Evolutionary conservation across 2,888 invertebrate species (phyloP).

Genomic region (Alloplasta piceator): DNA sequence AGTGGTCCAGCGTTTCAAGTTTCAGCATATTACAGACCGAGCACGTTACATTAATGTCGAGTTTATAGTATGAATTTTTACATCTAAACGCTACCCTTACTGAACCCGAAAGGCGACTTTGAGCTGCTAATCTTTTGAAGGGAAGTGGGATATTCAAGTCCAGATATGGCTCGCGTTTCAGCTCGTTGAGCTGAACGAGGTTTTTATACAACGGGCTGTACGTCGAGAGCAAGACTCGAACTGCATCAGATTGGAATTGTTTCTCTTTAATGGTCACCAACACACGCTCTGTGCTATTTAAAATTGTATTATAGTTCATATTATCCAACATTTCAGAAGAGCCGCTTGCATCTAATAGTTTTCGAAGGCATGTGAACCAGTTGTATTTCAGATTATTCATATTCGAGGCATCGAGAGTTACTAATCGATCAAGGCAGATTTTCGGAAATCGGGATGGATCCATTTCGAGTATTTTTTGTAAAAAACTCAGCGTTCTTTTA

Average conservation of each 20-base stretch:
- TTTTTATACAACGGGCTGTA: conserved; percentile 14
- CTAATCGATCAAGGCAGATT: conserved; percentile 13
- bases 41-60: not conserved
- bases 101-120: not conserved
- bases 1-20: not conserved
- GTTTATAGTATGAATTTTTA: not conserved
- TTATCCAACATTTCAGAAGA: not conserved
- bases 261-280: not conserved
- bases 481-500: conserved; percentile 2
- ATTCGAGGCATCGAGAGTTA: not conserved
- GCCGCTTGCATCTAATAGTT: not conserved
- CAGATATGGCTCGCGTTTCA: not conserved
- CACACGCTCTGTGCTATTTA: not conserved
- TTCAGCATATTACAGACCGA: not conserved
- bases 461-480: conserved; percentile 25
- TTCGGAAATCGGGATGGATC: not conserved
- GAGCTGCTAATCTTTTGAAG: not conserved
- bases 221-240: conserved; percentile 4
- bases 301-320: not conserved
- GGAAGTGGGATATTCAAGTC: not conserved
- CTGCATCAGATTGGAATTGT: conserved; percentile 21
- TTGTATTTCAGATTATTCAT: conserved; percentile 3
- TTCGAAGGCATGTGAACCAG: not conserved
- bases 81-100: not conserved
- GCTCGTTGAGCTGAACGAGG: conserved; percentile 12